Evolutionary conservation across 2,888 invertebrate genomes (phyloP).

Genomic region (Malthinus flaveolus): DNA sequence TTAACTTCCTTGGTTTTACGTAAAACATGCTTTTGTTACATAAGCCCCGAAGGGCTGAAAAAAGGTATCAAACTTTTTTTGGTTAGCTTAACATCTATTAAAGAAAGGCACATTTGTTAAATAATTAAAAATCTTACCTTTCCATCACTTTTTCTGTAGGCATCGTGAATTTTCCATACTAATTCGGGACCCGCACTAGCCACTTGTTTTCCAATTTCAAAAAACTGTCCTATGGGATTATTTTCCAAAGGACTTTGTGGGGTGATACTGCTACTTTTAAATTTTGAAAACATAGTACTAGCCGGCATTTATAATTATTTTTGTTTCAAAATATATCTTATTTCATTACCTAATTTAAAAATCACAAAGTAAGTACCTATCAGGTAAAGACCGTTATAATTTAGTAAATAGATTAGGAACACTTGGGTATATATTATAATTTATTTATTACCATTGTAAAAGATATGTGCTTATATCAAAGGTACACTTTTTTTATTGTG

Average conservation of each 20-base stretch:
- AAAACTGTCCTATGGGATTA: slow-evolving; percentile 86
- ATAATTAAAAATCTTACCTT: slow-evolving; percentile 66
- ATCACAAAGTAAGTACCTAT: slow-evolving; percentile 1
- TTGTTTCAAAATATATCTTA: background rate
- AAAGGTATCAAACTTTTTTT: too few relatives aligned
- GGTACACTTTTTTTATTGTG: slow-evolving; percentile 12
- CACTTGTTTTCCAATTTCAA: slow-evolving; percentile 81
- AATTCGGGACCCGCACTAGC: slow-evolving; percentile 86
- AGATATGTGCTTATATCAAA: slow-evolving; percentile 13
- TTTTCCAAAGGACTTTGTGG: slow-evolving; percentile 64
- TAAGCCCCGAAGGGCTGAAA: too few relatives aligned
- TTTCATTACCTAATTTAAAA: background rate
- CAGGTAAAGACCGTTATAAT: background rate
- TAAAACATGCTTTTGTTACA: too few relatives aligned
- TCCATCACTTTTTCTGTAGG: slow-evolving; percentile 82
- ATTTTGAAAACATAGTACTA: slow-evolving; percentile 73
- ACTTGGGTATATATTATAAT: slow-evolving; percentile 13
- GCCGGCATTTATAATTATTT: slow-evolving; percentile 46
- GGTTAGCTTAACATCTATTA: too few relatives aligned
- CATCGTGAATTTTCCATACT: slow-evolving; percentile 91
- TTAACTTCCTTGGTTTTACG: too few relatives aligned
- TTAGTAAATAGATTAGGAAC: slow-evolving; percentile 11
- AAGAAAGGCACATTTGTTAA: background rate
- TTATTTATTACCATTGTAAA: slow-evolving; percentile 10
- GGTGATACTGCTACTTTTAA: slow-evolving; percentile 64